Evolutionary conservation across 1,140 invertebrate genomes (phyloP), one percentile per base, ranked within the genome.

Genomic region (Pogonomyrmex barbatus): DNA sequence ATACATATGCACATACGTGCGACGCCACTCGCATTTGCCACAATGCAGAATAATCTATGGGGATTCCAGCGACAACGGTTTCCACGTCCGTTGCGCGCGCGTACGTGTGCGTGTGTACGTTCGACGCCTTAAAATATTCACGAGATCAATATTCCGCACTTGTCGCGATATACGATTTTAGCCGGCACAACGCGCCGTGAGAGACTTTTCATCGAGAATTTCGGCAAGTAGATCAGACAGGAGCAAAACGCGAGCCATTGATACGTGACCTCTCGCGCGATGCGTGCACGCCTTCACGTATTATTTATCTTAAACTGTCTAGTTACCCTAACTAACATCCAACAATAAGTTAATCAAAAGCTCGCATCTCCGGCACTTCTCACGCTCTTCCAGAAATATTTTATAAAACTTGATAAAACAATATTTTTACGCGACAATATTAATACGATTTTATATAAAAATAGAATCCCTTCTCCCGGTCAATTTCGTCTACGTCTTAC

Each of bases 101-200:
- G 36, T n/a, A 33, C 62, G 36, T 14, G 33, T 9, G 63, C 33
- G 75, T 78, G 67, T 56, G 24, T 60, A 62, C 60, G 87, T 60
- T 75, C 76, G 62, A 81, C 54, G 78, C 63, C 85, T 85, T 90
- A 75, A 90, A 90, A 89, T 87, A 90, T 90, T 90, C 88, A 90
- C 78, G 76, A 73, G 88, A 90, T 90, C 89, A 89, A 90, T 90
- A 87, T 87, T 85, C 88, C n/a, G 50, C 85, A 70, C 85, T 90
- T 71, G 85, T 79, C 88, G 89, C 87, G 76, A 86, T 82, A 86
- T 78, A 85, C 78, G 88, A 89, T 87, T 76, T 76, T 84, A 77
- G 56, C 14, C 65, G 54, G 52, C 82, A 45, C 45, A n/a, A 45
- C 36, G 42, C 17, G 58, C 33, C 30, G 47, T 36, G 63, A 42